Percentiles rank a stretch among this genome's conserved stretches.
phyloP scores from a whole-genome alignment of 2,888 invertebrate genomes.

The Brachyptera putata region DNA sequence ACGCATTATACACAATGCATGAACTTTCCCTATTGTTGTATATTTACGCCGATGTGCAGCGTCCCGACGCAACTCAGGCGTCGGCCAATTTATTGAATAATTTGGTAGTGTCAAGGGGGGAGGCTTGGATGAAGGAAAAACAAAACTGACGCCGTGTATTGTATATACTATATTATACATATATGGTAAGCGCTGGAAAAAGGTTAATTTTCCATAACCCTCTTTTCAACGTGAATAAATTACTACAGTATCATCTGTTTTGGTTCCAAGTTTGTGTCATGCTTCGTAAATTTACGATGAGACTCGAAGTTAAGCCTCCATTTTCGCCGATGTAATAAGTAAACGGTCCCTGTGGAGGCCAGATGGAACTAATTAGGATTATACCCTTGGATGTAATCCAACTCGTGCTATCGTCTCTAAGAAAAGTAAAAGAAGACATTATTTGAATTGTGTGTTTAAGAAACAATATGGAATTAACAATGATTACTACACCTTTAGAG shows the following conservation, averaged over 20 bases:
- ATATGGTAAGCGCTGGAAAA: background rate
- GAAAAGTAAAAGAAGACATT: background rate
- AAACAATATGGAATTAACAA: background rate
- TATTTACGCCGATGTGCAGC: background rate
- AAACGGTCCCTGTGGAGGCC: constrained; percentile 10
- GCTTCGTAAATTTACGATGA: background rate
- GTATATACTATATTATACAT: background rate
- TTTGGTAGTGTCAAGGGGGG: background rate
- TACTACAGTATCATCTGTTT: constrained; percentile 8
- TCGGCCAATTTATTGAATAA: constrained; percentile 2
- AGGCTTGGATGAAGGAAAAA: too few relatives aligned
- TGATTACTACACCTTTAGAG: too few relatives aligned
- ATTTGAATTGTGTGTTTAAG: background rate
- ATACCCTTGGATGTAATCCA: constrained; percentile 11
- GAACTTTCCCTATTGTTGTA: constrained; percentile 6
- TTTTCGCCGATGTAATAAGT: constrained; percentile 8
- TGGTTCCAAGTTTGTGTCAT: background rate
- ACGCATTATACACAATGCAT: background rate
- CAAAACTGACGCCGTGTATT: background rate
- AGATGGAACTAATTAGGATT: constrained; percentile 15
- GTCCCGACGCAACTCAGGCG: background rate
- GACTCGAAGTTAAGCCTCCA: background rate
- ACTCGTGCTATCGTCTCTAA: background rate
- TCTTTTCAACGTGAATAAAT: constrained; percentile 1
- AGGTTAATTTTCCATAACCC: constrained; percentile 6